Evolutionary conservation across 2,113 vertebrate genomes (phyloP), one percentile per base, ranked within the genome.

Genomic region (Mastomys coucha): DNA sequence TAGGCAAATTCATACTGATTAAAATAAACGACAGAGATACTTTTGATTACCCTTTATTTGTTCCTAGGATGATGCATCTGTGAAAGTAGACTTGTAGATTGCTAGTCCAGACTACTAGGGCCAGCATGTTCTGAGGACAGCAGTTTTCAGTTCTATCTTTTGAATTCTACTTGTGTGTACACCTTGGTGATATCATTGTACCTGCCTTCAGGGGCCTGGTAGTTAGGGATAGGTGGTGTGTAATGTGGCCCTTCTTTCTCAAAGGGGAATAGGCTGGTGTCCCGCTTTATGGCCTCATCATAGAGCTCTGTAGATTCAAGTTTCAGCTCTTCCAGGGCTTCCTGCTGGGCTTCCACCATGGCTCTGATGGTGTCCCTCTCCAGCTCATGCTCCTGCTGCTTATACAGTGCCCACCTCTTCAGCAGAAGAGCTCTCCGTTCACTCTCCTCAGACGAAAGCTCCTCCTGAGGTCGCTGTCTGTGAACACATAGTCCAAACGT

Each of bases 181-280:
- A 99, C 98, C 95, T 98, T 99, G 73, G 99, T 99, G 97, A 99
- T 97, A 86, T 99, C 98, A 0, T 98, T 95, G 53, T 99, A 99
- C 97, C 99, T 99, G 42, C 99, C 99, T 39, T 99, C 99, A 0
- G 99, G 99, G 16, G 99, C 98, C 5, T 99, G 98, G 0, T 99
- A 99, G 16, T 96, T 97, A 33, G 98, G 49, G 17, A 98, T 95
- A 0, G 99, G 98, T 0, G 99, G 99, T 0, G 99, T 99, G 91
- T 99, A 96, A 39, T 86, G 56, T 17, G 99, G 99, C 28, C 99
- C 99, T 5, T 99, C 96, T 4, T 95, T 99, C 96, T 99, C 97
- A 58, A 99, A 99, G 22, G 99, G 99, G 95, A 99, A 98, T 0
- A 99, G 93, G 76, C 36, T 73, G 0, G 94, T 90, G 5, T 99